Base-by-base conservation (phyloP, 2,797 vertebrate species). In the Gadopsis marmoratus region DNA sequence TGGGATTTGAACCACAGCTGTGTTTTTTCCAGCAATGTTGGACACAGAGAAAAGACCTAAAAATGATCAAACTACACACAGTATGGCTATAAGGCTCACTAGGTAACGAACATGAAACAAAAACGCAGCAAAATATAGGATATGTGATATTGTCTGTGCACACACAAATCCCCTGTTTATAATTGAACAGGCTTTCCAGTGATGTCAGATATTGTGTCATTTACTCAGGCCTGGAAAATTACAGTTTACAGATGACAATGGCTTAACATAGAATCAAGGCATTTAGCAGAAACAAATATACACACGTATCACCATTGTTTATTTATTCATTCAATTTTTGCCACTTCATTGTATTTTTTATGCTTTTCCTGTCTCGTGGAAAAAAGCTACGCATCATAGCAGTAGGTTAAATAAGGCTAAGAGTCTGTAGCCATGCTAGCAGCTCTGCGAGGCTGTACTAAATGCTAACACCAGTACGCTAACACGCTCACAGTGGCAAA, bases 1-100 rank as follows among this genome's bases (percentile, higher is more conserved):
- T 76, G 51, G 75, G 71, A 76, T 84, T 76, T 82, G 60, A 35
- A 55, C 19, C 31, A 39, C 39, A 43, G 51, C 21, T 41, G 13
- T 0, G 2, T 69, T 29, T 64, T 54, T 61, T 50, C 35, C 26
- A 64, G 65, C 33, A 53, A 26, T 23, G 26, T 16, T 60, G 5
- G 17, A 10, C 12, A 11, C 23, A 63, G 31, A 50, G 41, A 55
- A 43, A 50, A 69, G 1, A 59, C 19, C 14, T 14, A 4, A 48
- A 12, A 58, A 54, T 17, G 21, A 50, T 31, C 3, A 3, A 67
- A 51, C 21, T n/a, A 13, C 39, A 39, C 45, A 45, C 12, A 59
- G 39, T 43, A 17, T 39, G 14, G 8, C 13, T 47, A 19, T 31
- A 21, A 61, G 12, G 29, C 10, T 55, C 7, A 37, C 37, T 47